phyloP scores from a whole-genome alignment of 2,888 invertebrate species.

The Hofmannophila pseudospretella region DNA sequence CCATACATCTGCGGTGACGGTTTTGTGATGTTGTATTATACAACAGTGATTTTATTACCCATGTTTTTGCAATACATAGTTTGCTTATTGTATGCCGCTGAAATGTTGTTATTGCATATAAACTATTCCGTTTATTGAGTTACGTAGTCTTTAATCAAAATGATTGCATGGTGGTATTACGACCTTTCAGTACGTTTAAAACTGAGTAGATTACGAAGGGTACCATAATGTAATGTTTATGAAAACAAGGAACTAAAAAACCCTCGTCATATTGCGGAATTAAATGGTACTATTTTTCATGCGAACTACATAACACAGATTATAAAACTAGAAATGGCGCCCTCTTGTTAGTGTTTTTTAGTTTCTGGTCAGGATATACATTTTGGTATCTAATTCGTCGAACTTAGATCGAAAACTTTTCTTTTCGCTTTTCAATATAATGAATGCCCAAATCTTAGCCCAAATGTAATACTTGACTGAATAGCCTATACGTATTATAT shows the following conservation, averaged over 20 bases:
- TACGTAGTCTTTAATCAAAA: conserved; percentile 45
- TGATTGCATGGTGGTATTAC: conserved; percentile 51
- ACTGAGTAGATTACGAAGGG: conserved; percentile 28
- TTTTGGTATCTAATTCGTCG: conserved; percentile 36
- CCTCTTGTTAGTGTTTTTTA: too few species aligned
- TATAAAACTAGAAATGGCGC: too few species aligned
- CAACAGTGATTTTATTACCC: conserved; percentile 27
- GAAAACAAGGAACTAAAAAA: too few species aligned
- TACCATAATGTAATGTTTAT: conserved; percentile 33
- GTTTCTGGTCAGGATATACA: too few species aligned
- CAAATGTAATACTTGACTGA: too few species aligned
- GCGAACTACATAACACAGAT: too few species aligned
- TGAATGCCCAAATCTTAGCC: too few species aligned
- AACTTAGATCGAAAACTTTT: conserved; percentile 15
- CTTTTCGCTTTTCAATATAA: conserved; percentile 21
- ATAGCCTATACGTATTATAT: too few species aligned
- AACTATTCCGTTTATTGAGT: conserved; percentile 54
- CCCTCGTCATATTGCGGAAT: too few species aligned
- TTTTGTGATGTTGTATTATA: conserved; percentile 49
- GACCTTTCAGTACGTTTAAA: conserved; percentile 31
- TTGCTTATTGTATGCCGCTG: conserved; percentile 66
- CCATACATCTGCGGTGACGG: conserved; percentile 62
- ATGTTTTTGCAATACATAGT: conserved; percentile 51
- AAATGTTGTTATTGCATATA: conserved; percentile 52
- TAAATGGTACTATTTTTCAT: too few species aligned